Evolutionary conservation across 2,797 vertebrate genomes (phyloP).

Genomic region (Rhincodon typus): DNA sequence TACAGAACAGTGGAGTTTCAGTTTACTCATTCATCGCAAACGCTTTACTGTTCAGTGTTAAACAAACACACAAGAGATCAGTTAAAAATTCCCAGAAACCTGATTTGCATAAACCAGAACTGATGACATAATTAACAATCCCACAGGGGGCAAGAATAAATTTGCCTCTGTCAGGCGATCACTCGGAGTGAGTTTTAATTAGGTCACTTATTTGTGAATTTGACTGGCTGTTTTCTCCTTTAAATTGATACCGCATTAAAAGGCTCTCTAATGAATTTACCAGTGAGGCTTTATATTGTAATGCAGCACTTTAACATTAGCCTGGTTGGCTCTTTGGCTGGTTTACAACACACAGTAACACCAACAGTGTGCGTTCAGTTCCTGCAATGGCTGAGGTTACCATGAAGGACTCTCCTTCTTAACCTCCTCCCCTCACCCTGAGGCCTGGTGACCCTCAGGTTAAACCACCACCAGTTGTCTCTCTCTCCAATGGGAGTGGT

Average conservation of each 20-base stretch:
- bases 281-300: not conserved
- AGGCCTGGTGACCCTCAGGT: no score
- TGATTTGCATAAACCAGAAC: not conserved
- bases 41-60: not conserved
- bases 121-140: not conserved
- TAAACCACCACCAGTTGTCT: no score
- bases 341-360: no score
- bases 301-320: not conserved
- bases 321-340: no score
- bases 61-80: not conserved
- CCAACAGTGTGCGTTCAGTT: no score
- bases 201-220: constrained; percentile 25
- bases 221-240: not conserved
- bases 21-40: not conserved
- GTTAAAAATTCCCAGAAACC: not conserved
- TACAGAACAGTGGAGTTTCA: not conserved
- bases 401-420: no score
- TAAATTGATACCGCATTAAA: constrained; percentile 29
- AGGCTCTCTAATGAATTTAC: not conserved
- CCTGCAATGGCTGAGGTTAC: no score
- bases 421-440: no score
- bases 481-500: no score
- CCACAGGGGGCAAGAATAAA: not conserved
- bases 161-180: not conserved
- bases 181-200: not conserved